Evolutionary conservation across 2,797 vertebrate species (phyloP).

Genomic region (Emydoidea blandingii): DNA sequence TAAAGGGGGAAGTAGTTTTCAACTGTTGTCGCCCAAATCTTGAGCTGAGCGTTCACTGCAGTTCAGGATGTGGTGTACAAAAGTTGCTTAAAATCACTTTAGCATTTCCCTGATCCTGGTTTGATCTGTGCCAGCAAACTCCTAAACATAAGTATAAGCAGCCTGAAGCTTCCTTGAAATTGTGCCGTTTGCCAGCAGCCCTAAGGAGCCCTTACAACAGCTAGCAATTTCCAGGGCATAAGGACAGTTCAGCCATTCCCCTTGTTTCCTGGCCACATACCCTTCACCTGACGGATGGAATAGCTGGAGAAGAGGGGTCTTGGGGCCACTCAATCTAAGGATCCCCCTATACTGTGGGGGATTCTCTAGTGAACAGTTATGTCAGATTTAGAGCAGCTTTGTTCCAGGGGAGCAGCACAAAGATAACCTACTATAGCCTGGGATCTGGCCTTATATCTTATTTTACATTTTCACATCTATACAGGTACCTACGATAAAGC

Average conservation of each 20-base stretch:
- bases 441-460: not conserved
- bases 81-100: not conserved
- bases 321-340: not conserved
- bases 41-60: not conserved
- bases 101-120: not conserved
- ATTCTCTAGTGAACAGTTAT: not conserved
- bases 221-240: not conserved
- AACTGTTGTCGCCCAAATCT: not conserved
- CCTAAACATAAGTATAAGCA: not conserved
- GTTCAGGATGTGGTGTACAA: not conserved
- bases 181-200: not conserved
- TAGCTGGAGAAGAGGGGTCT: not conserved
- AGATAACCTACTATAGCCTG: rapidly evolving
- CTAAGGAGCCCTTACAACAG: not conserved
- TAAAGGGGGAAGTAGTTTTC: not conserved
- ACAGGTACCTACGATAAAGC: not conserved
- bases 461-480: not conserved
- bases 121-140: not conserved
- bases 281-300: not conserved
- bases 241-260: not conserved
- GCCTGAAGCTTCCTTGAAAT: not conserved
- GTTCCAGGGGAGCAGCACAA: not conserved
- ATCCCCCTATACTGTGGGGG: not conserved
- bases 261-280: rapidly evolving
- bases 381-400: not conserved